Evolutionary conservation across 2,113 vertebrate genomes (phyloP).

Genomic region (Etheostoma spectabile): DNA sequence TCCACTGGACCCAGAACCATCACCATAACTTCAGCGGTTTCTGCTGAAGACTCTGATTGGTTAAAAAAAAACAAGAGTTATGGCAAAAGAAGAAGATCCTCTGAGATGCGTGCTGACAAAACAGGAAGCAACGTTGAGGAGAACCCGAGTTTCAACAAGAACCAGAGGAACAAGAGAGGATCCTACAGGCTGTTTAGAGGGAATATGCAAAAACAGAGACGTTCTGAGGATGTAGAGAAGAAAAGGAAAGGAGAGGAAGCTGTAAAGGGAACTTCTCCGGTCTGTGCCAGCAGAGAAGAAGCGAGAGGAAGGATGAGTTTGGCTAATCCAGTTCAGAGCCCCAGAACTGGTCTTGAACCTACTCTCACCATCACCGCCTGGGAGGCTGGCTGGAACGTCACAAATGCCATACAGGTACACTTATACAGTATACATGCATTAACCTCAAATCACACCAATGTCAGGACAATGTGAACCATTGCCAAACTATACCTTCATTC

Average conservation of each 20-base stretch:
- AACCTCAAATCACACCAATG: too few relatives aligned
- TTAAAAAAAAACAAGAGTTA: not conserved
- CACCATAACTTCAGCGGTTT: conserved; percentile 42
- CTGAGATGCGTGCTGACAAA: not conserved
- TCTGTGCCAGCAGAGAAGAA: conserved; percentile 1
- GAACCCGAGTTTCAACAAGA: not conserved
- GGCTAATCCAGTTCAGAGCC: conserved; percentile 37
- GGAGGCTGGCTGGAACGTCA: conserved; percentile 89
- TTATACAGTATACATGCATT: not conserved
- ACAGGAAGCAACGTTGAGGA: conserved; percentile 3
- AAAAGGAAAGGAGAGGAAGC: conserved; percentile 23
- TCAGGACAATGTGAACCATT: too few relatives aligned
- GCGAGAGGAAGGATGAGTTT: conserved; percentile 14
- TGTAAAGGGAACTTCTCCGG: not conserved
- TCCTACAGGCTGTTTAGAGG: not conserved
- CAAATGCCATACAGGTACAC: conserved; percentile 84
- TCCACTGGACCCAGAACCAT: conserved; percentile 45
- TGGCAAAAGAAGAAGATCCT: conserved; percentile 3
- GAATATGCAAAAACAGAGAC: not conserved
- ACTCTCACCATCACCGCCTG: conserved; percentile 82
- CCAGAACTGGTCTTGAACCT: conserved; percentile 15
- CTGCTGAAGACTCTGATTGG: conserved; percentile 6
- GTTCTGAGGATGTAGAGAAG: conserved; percentile 6
- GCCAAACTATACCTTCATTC: too few relatives aligned
- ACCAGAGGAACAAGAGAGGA: not conserved